A percentile compares a stretch with the other conserved stretches of the same genome.
These are phyloP conservation scores for Channallabes apus DNA, from an alignment of 2,797 vertebrate species.

Conservation along the genomic window DNA sequence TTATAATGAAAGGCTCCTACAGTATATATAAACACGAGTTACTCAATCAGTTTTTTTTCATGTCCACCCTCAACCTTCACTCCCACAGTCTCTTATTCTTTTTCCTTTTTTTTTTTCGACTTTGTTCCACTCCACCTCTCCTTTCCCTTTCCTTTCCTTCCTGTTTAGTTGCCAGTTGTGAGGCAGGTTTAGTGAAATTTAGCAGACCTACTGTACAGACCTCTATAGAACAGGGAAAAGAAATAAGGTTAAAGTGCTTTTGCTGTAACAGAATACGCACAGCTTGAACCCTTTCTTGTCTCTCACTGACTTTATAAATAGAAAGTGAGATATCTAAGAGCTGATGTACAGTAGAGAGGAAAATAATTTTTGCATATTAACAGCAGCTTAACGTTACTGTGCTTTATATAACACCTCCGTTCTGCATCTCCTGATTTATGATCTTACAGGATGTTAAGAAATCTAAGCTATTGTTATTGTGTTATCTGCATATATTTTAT, in stretches of 20 bases:
- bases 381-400: conserved; percentile 1
- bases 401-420: background rate
- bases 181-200: conserved; percentile 43
- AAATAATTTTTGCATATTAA: background rate
- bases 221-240: conserved; percentile 14
- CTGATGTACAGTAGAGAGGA: background rate
- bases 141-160: conserved; percentile 55
- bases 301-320: conserved; percentile 17
- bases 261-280: conserved; percentile 33
- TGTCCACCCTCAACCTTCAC: background rate
- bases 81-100: conserved; percentile 17
- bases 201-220: conserved; percentile 17
- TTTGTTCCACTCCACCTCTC: conserved; percentile 37
- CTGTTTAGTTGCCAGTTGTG: conserved; percentile 48
- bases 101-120: conserved; percentile 4
- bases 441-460: background rate
- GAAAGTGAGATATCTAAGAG: background rate
- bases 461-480: background rate
- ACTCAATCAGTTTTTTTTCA: conserved; percentile 39
- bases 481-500: background rate
- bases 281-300: background rate
- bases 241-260: conserved; percentile 27
- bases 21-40: background rate
- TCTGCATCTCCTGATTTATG: background rate
- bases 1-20: conserved; percentile 16